phyloP scores from a whole-genome alignment of 2,888 invertebrate species.

The Melanostoma mellinum region DNA sequence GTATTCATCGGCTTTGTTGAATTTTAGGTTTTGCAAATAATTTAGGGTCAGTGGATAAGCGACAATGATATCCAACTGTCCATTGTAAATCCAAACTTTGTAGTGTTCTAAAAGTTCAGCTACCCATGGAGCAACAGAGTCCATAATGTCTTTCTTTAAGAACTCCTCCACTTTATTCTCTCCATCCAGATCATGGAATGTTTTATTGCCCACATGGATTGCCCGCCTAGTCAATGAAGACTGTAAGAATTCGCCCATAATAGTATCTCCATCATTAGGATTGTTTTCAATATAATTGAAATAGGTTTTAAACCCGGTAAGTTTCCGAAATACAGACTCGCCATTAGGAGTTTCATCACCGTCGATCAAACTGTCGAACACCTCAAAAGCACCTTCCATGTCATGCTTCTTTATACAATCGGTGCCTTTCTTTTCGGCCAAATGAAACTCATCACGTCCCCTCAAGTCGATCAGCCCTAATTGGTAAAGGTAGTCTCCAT shows the following conservation, averaged over 20 bases:
- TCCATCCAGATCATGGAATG: slow-evolving; percentile 84
- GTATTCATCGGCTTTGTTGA: slow-evolving; percentile 86
- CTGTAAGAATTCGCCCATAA: slow-evolving; percentile 79
- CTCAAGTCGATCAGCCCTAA: slow-evolving; percentile 85
- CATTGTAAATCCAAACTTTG: slow-evolving; percentile 91
- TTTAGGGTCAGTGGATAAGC: slow-evolving; percentile 93
- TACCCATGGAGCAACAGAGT: slow-evolving; percentile 89
- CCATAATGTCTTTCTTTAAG: slow-evolving; percentile 90
- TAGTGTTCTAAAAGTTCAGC: slow-evolving; percentile 85
- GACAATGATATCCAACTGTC: slow-evolving; percentile 95
- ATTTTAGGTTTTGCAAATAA: slow-evolving; percentile 88
- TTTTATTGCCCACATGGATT: slow-evolving; percentile 92
- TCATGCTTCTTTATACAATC: slow-evolving; percentile 85
- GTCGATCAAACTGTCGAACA: slow-evolving; percentile 88
- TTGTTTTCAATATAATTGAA: no score
- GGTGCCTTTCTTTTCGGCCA: slow-evolving; percentile 83
- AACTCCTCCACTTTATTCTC: slow-evolving; percentile 86
- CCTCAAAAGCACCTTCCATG: slow-evolving; percentile 87
- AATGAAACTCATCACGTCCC: slow-evolving; percentile 84
- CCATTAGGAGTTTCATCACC: slow-evolving; percentile 83
- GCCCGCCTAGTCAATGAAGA: slow-evolving; percentile 85
- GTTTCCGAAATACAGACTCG: slow-evolving; percentile 85
- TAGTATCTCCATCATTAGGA: slow-evolving; percentile 83
- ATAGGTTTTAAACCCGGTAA: slow-evolving; percentile 76
- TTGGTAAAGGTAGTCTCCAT: slow-evolving; percentile 91